Conservation (phyloP, 2,113 vertebrate species). For the Agelaius phoeniceus region DNA sequence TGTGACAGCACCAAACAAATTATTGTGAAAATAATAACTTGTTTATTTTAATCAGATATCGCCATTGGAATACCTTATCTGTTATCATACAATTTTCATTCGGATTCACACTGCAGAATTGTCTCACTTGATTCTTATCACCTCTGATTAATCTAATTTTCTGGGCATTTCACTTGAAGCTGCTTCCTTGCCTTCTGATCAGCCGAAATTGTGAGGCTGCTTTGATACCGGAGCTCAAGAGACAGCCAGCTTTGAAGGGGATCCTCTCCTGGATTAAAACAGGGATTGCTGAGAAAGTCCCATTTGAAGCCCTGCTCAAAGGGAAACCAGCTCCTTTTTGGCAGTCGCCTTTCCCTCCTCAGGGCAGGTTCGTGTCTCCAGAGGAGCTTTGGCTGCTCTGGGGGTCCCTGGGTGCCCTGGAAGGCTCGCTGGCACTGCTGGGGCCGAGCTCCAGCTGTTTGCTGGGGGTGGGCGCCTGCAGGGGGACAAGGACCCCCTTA, state of each 20-base stretch:
- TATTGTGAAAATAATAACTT: constrained; percentile 70
- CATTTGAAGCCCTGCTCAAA: not conserved
- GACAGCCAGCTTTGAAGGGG: not conserved
- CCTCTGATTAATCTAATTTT: constrained; percentile 53
- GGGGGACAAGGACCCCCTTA: not conserved
- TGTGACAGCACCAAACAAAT: constrained; percentile 68
- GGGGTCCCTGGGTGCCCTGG: not conserved
- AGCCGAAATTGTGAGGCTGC: not conserved
- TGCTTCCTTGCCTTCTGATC: not conserved
- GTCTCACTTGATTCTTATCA: constrained; percentile 63
- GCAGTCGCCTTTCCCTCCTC: not conserved
- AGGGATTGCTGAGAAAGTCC: not conserved
- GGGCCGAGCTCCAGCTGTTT: not conserved
- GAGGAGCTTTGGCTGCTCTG: not conserved
- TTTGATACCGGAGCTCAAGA: not conserved
- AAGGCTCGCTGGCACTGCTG: not conserved
- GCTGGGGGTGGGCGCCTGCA: not conserved
- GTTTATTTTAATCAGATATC: constrained; percentile 72
- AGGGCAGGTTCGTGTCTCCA: accelerated
- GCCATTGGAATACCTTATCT: constrained; percentile 41
- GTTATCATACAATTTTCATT: constrained; percentile 22
- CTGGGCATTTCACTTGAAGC: constrained; percentile 13
- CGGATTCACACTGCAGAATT: not conserved
- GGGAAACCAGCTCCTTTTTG: not conserved
- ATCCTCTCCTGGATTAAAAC: not conserved